These are phyloP conservation scores for Sylvicola fuscatus DNA, from an alignment of 2,888 invertebrate species.

Conservation along the genomic window DNA sequence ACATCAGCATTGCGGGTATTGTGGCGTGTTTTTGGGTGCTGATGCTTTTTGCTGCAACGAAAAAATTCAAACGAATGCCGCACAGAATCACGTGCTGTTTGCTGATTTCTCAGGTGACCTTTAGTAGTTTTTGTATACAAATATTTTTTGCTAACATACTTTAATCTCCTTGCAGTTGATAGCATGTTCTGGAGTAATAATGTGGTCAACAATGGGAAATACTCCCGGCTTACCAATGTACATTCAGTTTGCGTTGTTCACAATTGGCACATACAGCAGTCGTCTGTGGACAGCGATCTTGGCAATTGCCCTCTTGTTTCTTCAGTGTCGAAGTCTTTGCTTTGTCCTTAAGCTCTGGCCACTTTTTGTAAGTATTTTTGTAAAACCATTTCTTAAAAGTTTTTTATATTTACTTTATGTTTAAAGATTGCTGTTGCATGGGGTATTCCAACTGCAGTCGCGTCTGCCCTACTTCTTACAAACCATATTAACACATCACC, in stretches of 20 bases:
- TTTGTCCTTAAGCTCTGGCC: conserved; percentile 61
- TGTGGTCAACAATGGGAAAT: conserved; percentile 41
- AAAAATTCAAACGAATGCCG: conserved; percentile 56
- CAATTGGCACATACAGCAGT: conserved; percentile 59
- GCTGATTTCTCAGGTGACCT: conserved; percentile 62
- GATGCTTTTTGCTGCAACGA: conserved; percentile 47
- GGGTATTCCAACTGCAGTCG: conserved; percentile 46
- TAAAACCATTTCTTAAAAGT: not conserved
- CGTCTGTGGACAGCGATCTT: conserved; percentile 71
- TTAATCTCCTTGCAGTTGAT: no score
- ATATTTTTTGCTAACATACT: no score
- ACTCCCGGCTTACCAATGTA: conserved; percentile 40
- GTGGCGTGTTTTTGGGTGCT: conserved; percentile 63
- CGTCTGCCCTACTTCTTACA: conserved; percentile 38
- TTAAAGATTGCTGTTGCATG: conserved; percentile 36
- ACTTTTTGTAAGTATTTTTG: conserved; percentile 28
- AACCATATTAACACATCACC: conserved; percentile 28
- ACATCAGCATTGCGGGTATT: conserved; percentile 61
- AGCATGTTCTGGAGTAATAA: conserved; percentile 50
- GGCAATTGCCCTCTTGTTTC: conserved; percentile 58
- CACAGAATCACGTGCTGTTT: conserved; percentile 65
- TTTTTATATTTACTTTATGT: not conserved
- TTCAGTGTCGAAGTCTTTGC: conserved; percentile 66
- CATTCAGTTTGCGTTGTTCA: conserved; percentile 54
- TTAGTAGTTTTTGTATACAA: no score